Evolutionary conservation across 2,113 vertebrate species (phyloP), one percentile per base, ranked within the genome.

Genomic region (Amphilophus citrinellus): DNA sequence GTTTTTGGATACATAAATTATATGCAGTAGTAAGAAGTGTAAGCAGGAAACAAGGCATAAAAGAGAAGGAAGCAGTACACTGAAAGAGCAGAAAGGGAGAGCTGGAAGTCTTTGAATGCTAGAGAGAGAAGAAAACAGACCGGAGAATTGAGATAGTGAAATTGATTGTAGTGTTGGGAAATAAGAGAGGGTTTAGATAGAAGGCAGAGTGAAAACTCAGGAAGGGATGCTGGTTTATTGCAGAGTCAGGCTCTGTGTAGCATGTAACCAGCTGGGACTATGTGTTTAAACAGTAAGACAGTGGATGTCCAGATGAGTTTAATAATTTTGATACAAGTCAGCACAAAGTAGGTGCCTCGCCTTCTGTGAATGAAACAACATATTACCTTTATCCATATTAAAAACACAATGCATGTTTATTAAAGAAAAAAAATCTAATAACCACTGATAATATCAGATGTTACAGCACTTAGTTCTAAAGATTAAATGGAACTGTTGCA

Each of bases 161-260:
- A 78, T 68, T 14, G 39, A 57, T 61, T 79, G 44, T 9, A 44
- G 35, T 24, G n/a, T 57, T n/a, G 13, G 32, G 39, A n/a, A 18
- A 14, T 24, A 59, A 20, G 20, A 42, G 20, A 10, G 24, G 18
- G 73, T 85, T 77, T 56, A 30, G 56, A 76, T 30, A 56, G 57
- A 61, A 4, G 71, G n/a, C 20, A 82, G 82, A 79, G 56, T 35
- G 76, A 37, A 81, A 79, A 71, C 20, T 18, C 47, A 75, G 65
- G 77, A 85, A 83, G 78, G 76, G 60, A 80, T 77, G 75, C 66
- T 65, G 18, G 59, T 68, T 91, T 57, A 88, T 61, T 92, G 96
- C 94, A 95, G 95, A 95, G 92, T 96, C 94, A 96, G 94, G 47
- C 61, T 90, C 75, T 53, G 91, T 94, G 91, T 93, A 83, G 91